Conservation (phyloP, 2,888 invertebrate genomes). For the Argyresthia goedartella region DNA sequence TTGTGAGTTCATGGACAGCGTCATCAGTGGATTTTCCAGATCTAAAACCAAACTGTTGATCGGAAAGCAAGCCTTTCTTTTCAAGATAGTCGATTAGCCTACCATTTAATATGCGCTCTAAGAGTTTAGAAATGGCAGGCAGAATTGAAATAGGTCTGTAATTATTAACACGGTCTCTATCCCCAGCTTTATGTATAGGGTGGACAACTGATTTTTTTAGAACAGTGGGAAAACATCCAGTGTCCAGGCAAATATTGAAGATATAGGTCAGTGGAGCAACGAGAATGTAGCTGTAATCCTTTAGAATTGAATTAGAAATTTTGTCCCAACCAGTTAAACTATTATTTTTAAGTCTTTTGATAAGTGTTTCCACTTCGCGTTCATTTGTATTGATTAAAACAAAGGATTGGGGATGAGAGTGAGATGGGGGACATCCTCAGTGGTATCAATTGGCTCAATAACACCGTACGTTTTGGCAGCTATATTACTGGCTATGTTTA, state of each 20-base stretch:
- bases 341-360: conserved; percentile 4
- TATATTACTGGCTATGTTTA: too few species aligned
- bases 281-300: not conserved
- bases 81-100: conserved; percentile 8
- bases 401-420: too few species aligned
- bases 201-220: conserved; percentile 8
- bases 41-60: conserved; percentile 10
- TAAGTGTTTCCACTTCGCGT: too few species aligned
- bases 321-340: conserved; percentile 7
- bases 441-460: too few species aligned
- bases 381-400: too few species aligned
- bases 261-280: conserved; percentile 1
- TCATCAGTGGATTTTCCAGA: conserved; percentile 9
- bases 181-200: conserved; percentile 9
- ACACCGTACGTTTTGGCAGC: too few species aligned
- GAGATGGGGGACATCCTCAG: too few species aligned
- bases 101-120: conserved; percentile 7
- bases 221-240: conserved; percentile 7
- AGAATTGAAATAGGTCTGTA: conserved; percentile 8
- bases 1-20: conserved; percentile 5
- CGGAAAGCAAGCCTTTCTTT: conserved; percentile 6
- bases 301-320: conserved; percentile 2
- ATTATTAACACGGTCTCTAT: conserved; percentile 3
- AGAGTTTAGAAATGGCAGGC: conserved; percentile 3
- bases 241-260: conserved; percentile 5